phyloP scores from a whole-genome alignment of 2,888 invertebrate species.

The Campoplex capitator region DNA sequence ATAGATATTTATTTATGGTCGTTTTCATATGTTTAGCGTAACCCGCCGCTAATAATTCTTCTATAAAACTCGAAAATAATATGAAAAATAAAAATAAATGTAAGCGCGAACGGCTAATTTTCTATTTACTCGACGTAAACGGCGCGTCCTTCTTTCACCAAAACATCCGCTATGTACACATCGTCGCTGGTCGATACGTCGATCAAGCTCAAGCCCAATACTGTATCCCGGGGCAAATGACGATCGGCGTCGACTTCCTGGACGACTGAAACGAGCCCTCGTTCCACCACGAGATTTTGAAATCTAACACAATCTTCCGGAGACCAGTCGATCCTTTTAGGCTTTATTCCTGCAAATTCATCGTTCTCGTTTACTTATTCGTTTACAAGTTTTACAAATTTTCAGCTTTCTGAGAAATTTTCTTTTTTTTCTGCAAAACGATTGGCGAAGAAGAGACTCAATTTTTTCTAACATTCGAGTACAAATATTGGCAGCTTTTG shows the following conservation, averaged over 20 bases:
- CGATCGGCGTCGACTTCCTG: conserved; percentile 88
- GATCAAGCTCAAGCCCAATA: conserved; percentile 89
- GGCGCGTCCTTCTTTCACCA: conserved; percentile 87
- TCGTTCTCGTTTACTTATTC: no score
- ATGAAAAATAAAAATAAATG: conserved; percentile 2
- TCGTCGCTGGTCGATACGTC: conserved; percentile 90
- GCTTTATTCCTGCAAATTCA: conserved; percentile 84
- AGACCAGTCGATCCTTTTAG: conserved; percentile 88
- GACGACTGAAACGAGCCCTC: conserved; percentile 89
- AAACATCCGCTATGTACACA: conserved; percentile 88
- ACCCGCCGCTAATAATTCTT: conserved; percentile 52
- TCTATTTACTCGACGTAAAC: conserved; percentile 18
- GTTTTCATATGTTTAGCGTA: conserved; percentile 41
- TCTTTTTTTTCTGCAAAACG: no score
- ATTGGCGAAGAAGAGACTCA: no score
- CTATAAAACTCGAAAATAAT: conserved; percentile 18
- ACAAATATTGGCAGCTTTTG: no score
- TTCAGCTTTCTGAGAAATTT: no score
- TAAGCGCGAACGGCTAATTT: conserved; percentile 6
- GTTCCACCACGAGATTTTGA: conserved; percentile 89
- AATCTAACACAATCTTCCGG: conserved; percentile 91
- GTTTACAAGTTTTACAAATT: no score
- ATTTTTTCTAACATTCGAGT: no score
- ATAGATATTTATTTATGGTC: background rate
- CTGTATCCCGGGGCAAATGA: conserved; percentile 87